A percentile compares a stretch with the other conserved stretches of the same genome.
Conservation (phyloP, 2,797 vertebrate genomes). For the Poecilia velifera region DNA sequence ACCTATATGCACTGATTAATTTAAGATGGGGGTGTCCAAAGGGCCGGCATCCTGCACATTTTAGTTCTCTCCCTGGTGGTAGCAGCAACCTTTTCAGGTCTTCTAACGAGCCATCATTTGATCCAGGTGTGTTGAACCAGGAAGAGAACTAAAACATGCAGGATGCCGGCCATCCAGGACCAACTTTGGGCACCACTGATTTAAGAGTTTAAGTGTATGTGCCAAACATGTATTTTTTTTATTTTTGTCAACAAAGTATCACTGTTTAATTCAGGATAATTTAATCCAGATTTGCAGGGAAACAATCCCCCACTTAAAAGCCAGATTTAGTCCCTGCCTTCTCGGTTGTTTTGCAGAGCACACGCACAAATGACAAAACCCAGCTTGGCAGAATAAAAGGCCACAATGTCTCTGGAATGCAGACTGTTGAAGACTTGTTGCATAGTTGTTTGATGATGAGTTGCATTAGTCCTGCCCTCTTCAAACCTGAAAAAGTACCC, state of each 20-base stretch:
- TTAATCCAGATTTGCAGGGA: not conserved
- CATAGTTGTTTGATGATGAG: conserved; percentile 28
- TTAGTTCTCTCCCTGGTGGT: no score
- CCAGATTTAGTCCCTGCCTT: not conserved
- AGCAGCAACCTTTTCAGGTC: no score
- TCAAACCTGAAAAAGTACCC: not conserved
- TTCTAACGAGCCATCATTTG: no score
- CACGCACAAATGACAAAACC: not conserved
- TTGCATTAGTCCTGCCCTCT: not conserved
- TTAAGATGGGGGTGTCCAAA: not conserved
- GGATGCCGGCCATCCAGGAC: no score
- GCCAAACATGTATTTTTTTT: not conserved
- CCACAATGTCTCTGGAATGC: conserved; percentile 39
- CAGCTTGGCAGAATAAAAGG: not conserved
- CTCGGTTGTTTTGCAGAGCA: not conserved
- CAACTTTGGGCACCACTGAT: no score
- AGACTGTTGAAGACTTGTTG: not conserved
- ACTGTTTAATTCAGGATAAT: not conserved
- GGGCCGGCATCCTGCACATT: no score
- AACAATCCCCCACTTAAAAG: not conserved
- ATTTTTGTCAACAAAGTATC: not conserved
- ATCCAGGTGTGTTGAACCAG: no score
- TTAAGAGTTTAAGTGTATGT: not conserved
- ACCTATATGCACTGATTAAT: not conserved
- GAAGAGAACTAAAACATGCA: no score